Evolutionary conservation across 2,113 vertebrate genomes (phyloP).

Genomic region (Pionites leucogaster): DNA sequence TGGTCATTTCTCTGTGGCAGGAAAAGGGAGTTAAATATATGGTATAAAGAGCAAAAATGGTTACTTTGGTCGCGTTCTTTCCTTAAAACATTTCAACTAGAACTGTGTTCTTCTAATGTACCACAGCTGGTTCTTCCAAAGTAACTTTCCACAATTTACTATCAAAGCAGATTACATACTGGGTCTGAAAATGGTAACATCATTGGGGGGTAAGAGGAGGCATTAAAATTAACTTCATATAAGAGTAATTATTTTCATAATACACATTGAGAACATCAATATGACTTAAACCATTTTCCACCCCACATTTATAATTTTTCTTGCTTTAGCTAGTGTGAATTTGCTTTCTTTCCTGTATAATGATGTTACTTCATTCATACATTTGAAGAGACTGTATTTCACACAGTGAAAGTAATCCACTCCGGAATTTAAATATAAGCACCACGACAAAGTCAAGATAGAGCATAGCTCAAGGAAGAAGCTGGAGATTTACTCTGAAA

Average conservation of each 20-base stretch:
- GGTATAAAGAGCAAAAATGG: neutral
- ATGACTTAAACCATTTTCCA: neutral
- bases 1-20: neutral
- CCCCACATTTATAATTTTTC: neutral
- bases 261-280: neutral
- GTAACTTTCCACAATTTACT: neutral
- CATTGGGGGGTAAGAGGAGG: neutral
- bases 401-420: neutral
- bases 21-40: neutral
- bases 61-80: neutral
- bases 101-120: neutral
- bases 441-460: neutral
- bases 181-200: neutral
- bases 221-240: neutral
- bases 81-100: neutral
- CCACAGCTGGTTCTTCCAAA: neutral
- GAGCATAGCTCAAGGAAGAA: neutral
- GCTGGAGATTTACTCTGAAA: neutral
- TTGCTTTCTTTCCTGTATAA: neutral
- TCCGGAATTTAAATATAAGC: neutral
- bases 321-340: neutral
- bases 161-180: neutral
- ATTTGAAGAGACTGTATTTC: neutral
- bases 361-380: neutral
- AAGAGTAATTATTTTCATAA: neutral